These are phyloP conservation scores for Microchrysa polita DNA, from an alignment of 2,888 invertebrate genomes.

Conservation along the genomic window DNA sequence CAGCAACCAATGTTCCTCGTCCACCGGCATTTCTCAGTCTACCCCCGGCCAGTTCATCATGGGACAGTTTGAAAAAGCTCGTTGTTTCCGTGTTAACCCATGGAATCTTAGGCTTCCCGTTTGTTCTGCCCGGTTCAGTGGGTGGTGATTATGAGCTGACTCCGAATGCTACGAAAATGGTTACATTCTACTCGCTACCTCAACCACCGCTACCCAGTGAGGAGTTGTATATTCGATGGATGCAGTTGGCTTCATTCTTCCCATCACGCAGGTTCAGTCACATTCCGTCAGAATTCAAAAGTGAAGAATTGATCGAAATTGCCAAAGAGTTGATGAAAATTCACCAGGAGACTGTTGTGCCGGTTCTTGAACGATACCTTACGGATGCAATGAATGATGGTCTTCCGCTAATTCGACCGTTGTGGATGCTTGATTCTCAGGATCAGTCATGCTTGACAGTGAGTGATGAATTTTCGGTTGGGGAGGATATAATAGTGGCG, in stretches of 20 bases:
- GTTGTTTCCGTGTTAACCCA: conserved; percentile 89
- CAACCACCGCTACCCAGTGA: conserved; percentile 75
- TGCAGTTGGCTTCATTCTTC: conserved; percentile 88
- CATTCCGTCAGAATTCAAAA: conserved; percentile 87
- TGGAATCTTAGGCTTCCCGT: conserved; percentile 91
- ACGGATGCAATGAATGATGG: conserved; percentile 84
- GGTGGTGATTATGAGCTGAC: conserved; percentile 86
- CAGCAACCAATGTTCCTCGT: conserved; percentile 82
- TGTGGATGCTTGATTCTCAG: conserved; percentile 88
- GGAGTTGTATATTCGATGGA: conserved; percentile 89
- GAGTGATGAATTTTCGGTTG: conserved; percentile 88
- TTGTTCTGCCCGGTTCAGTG: conserved; percentile 91
- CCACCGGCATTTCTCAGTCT: conserved; percentile 88
- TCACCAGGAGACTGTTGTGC: conserved; percentile 80
- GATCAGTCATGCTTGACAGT: conserved; percentile 81
- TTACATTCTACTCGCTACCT: conserved; percentile 67
- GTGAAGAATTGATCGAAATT: conserved; percentile 78
- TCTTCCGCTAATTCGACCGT: conserved; percentile 83
- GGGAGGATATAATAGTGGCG: conserved; percentile 90
- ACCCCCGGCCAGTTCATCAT: conserved; percentile 86
- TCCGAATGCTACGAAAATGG: conserved; percentile 63
- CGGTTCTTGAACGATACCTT: conserved; percentile 79
- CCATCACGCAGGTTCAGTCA: conserved; percentile 93
- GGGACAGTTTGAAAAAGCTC: conserved; percentile 84
- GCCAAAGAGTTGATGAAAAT: conserved; percentile 78